phyloP scores from a whole-genome alignment of 2,113 vertebrate species.

The Xenus cinereus region DNA sequence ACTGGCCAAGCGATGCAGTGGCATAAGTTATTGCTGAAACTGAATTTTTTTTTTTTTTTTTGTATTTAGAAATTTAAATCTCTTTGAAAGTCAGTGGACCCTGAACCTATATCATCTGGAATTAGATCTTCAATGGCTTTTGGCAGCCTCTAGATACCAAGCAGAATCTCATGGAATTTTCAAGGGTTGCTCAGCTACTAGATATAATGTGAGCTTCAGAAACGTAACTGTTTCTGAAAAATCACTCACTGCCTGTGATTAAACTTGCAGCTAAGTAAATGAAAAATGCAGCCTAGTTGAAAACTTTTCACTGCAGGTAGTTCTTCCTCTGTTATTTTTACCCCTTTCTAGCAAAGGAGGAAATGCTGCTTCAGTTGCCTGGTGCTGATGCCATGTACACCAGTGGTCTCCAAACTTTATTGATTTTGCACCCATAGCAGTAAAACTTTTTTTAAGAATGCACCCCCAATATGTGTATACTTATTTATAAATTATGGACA shows the following conservation, averaged over 20 bases:
- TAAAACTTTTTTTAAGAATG: not conserved
- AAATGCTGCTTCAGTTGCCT: not conserved
- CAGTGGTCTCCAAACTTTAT: not conserved
- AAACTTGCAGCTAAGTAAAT: not conserved
- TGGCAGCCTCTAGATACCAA: not conserved
- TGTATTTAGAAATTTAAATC: constrained; percentile 29
- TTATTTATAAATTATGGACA: not conserved
- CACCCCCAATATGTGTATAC: not conserved
- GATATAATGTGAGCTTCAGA: not conserved
- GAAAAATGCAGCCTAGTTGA: not conserved
- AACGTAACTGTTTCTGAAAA: not conserved
- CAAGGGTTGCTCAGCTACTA: not conserved
- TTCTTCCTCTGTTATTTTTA: not conserved
- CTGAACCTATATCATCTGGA: constrained; percentile 7
- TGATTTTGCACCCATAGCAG: not conserved
- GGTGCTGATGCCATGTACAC: not conserved
- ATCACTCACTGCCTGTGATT: not conserved
- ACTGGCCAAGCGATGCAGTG: not conserved
- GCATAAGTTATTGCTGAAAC: constrained; percentile 3
- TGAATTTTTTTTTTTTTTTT: not conserved
- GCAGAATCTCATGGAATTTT: not conserved
- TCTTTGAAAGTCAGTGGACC: not conserved
- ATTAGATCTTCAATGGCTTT: not conserved
- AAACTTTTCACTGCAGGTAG: not conserved
- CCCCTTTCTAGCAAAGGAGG: not conserved